phyloP scores from a whole-genome alignment of 2,113 vertebrate species.

The Turdus rufiventris region DNA sequence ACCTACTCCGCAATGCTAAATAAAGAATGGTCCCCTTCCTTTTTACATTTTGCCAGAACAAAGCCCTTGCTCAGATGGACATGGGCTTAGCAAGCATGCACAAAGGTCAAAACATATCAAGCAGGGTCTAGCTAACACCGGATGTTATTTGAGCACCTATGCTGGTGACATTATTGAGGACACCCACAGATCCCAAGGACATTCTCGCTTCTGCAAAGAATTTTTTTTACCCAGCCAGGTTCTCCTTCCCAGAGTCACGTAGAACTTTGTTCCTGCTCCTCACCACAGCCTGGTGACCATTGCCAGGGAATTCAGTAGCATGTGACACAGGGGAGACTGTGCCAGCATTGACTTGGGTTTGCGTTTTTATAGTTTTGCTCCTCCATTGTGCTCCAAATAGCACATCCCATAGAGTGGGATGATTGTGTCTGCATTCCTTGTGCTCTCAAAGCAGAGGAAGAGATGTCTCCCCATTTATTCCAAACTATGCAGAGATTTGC shows the following conservation, averaged over 20 bases:
- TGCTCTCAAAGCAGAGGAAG: constrained; percentile 13
- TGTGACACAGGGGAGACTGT: background rate
- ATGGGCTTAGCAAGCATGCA: background rate
- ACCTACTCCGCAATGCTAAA: background rate
- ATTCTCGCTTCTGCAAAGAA: background rate
- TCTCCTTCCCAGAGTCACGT: background rate
- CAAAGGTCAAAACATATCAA: background rate
- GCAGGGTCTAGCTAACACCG: background rate
- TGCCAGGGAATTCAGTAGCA: background rate
- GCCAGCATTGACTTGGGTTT: background rate
- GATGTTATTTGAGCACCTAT: background rate
- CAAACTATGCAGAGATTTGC: constrained; percentile 3
- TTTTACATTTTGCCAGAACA: background rate
- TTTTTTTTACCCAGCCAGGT: background rate
- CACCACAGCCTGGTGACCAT: background rate
- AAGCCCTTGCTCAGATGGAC: background rate
- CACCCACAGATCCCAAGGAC: background rate
- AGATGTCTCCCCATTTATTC: background rate
- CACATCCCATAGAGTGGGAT: background rate
- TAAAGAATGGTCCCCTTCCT: background rate
- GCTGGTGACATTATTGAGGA: background rate
- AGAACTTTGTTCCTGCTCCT: background rate
- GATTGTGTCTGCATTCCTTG: background rate
- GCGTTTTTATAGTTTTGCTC: background rate
- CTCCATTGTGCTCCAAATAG: background rate